Base-by-base conservation (phyloP, 2,797 vertebrate genomes). In the Urophycis tenuis region DNA sequence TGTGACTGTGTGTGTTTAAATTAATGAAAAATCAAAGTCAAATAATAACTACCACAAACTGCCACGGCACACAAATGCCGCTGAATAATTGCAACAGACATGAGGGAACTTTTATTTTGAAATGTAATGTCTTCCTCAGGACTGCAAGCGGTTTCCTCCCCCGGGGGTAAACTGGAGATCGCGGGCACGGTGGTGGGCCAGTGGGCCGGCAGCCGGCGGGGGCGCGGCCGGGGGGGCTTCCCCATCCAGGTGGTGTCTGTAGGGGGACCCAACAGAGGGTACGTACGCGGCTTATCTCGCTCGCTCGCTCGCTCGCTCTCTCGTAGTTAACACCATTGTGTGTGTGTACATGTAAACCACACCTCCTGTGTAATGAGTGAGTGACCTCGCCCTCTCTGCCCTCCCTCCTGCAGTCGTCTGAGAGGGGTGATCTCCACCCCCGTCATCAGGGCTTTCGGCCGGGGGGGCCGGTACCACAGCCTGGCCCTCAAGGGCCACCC, bases 141-240 rank as follows among this genome's bases (percentile, higher is more conserved):
- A 87, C 90, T 95, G 89, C 94, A 95, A 90, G 92, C 94, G 82
- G 94, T 97, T 83, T 94, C 95, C 81, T 94, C 94, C 84, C 96
- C 96, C 89, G 97, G 96, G 83, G 97, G 96, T 84, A 98, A 98
- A 88, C 93, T 98, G 88, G 96, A 98, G 93, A 97, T 98, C 73
- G 96, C 96, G 12, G 97, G 97, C 86, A 98, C 96, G 0, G 96
- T 98, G 82, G 96, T 98, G 31, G 96, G 97, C 81, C 96, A 98
- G 12, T 98, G 97, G 97, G 96, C 95, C 10, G 96, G 96, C 80
- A 94, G 92, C 82, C 94, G 95, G 78, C 93, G 94, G 80, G 92
- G 94, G 80, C 93, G 95, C 33, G 94, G 94, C 67, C 93, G 96
- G 82, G 94, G 95, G 77, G 89, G 94, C 19, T 95, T 96, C 83